Evolutionary conservation across 2,113 vertebrate genomes (phyloP), one percentile per base, ranked within the genome.

Genomic region (Anas platyrhynchos): DNA sequence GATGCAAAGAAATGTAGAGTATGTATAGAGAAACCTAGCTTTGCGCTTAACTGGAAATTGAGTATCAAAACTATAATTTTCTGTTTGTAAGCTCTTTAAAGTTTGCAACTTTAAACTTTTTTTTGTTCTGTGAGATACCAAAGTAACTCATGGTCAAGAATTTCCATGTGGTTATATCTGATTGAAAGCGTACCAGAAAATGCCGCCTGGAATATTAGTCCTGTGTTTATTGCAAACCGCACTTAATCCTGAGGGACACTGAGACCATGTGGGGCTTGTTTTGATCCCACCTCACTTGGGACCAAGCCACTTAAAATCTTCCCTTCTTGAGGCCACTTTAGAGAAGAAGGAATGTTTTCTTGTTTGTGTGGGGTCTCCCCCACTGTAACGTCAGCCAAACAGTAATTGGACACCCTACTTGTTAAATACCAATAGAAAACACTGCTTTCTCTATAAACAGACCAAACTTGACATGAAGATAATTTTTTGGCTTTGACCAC

Each of bases 1-100:
- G 99, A 99, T 99, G 99, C 98, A 98, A 83, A 98, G 98, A 95
- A 99, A 99, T 31, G 97, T 99, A 72, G 98, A 98, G 99, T 99
- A 96, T 2, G 98, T 94, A 75, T 8, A 32, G 38, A 32, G 38
- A 55, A 48, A 59, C 41, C 16, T 5, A 43, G 16, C 10, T 63
- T 63, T 15, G 7, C 6, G 2, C 41, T 75, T 66, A 13, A 56
- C 22, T 89, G 59, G 36, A 65, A 91, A 27, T 65, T 52, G 59
- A 26, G 32, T 17, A 29, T 55, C 71, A n/a, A 62, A 29, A 63
- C 16, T 31, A 76, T 55, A 55, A 29, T 44, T 86, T 81, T 75
- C 63, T 6, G 3, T 75, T 91, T 62, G 50, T 75, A 74, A 94
- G 59, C 31, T 86, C 43, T 54, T 65, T 13, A 11, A 73, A n/a